A percentile compares a stretch with the other conserved stretches of the same genome.
These are phyloP conservation scores for Morelia viridis DNA, from an alignment of 2,797 vertebrate genomes.

Conservation along the genomic window DNA sequence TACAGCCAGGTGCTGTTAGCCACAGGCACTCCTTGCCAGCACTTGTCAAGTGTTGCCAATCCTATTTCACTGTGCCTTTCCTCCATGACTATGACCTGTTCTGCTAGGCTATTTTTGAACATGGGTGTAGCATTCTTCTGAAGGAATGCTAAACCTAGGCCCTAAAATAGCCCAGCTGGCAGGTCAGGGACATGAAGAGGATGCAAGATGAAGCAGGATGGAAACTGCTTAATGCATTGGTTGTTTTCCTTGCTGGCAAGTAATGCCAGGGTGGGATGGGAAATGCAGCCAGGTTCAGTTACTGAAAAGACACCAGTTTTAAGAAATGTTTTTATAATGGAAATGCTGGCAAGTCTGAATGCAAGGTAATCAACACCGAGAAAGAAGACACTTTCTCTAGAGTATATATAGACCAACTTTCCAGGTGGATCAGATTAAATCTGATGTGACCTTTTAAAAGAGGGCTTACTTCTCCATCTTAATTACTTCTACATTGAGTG, in stretches of 20 bases:
- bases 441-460: not conserved
- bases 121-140: no score
- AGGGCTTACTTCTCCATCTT: not conserved
- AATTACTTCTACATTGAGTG: not conserved
- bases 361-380: not conserved
- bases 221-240: not conserved
- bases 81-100: not conserved
- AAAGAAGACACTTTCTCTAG: not conserved
- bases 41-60: not conserved
- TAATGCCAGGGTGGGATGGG: not conserved
- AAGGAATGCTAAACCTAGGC: not conserved
- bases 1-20: not conserved
- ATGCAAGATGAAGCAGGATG: conserved; percentile 31
- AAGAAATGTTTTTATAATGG: conserved; percentile 45
- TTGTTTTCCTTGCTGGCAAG: not conserved
- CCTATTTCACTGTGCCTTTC: not conserved
- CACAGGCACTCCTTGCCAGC: not conserved
- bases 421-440: not conserved
- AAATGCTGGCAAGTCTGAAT: conserved; percentile 19
- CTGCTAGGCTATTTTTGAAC: not conserved
- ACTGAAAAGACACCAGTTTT: conserved; percentile 31
- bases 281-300: not conserved
- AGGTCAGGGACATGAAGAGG: not conserved
- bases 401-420: not conserved
- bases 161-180: not conserved